Evolutionary conservation across 2,113 vertebrate genomes (phyloP), one percentile per base, ranked within the genome.

Genomic region (human (Homo sapiens)): DNA sequence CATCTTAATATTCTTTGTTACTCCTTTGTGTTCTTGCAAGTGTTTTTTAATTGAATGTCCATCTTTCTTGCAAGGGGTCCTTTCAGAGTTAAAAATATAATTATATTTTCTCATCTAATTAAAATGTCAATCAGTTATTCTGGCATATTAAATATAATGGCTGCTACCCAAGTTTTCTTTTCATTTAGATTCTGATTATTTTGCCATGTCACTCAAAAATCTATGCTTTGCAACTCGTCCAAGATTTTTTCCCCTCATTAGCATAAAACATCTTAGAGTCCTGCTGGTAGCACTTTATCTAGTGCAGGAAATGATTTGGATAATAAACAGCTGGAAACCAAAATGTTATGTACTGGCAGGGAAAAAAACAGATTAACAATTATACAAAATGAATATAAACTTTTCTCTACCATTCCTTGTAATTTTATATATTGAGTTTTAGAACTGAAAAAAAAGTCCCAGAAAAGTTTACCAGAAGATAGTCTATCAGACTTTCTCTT

Each of bases 31-130:
- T 76, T 96, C 35, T 92, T 72, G 22, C 7, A 88, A 87, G 25
- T 8, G 80, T 85, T 93, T 79, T 89, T 85, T 57, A 25, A 92
- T 87, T 88, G 94, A 93, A 94, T 73, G 76, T 82, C 81, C 72
- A 93, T 96, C 95, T 91, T 96, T 94, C 76, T 90, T 86, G 35
- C 38, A 94, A 92, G 64, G 45, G 59, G 80, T 94, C 66, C 43
- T 95, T 93, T 95, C 89, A 91, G 88, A 97, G 66, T 97, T 90
- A 96, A 96, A 98, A 96, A 95, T 93, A 81, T 96, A 97, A 98
- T 97, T 95, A 92, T 70, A 97, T 97, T 96, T 97, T 96, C 94
- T 93, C 83, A 93, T 96, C 96, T 97, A 98, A 98, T 97, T 98
- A 97, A 97, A 97, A 96, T 68, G 95, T 94, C 97, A 97, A 87